Evolutionary conservation across 2,797 vertebrate species (phyloP), one percentile per base, ranked within the genome.

Genomic region (Lateolabrax maculatus): DNA sequence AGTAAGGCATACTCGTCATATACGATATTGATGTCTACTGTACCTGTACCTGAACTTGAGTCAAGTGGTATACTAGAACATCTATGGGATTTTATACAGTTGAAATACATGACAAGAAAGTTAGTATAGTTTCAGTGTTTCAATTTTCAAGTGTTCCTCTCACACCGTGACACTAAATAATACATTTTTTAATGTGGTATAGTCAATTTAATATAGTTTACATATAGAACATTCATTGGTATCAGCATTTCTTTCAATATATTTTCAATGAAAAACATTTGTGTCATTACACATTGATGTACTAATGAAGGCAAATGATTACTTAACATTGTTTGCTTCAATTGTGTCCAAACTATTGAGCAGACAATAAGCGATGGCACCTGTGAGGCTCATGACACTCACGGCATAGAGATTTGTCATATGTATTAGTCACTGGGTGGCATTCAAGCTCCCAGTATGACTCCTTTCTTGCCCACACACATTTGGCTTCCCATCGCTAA

Each of bases 391-490:
- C 23, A 16, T 29, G 19, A 23, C 64, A 55, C 48, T 73, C 68
- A 44, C 27, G 39, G 55, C 21, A 48, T 12, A 64, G 31, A 58
- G 43, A 76, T 66, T 46, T 67, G 60, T 78, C 74, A 71, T 61
- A 36, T 77, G 44, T 58, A 63, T 77, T 68, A 68, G 44, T 86
- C 81, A 80, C 3, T 61, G 61, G 57, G 66, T 83, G 74, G 60
- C 67, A 71, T 69, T 81, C 71, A 78, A 64, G 21, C 29, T 76
- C 41, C 21, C 66, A 44, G 56, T 72, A 25, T 77, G 68, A 80
- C 70, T 80, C 51, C 34, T 23, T 65, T 37, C 55, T 25, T 41
- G 61, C 80, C 77, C 70, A 79, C 77, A 79, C 77, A 43, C 68
- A 63, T n/a, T 66, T 65, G 64, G 48, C 36, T 21, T 69, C 21